Evolutionary conservation across 1,140 invertebrate species (phyloP), one percentile per base, ranked within the genome.

Genomic region (Drosophila subpulchrella): DNA sequence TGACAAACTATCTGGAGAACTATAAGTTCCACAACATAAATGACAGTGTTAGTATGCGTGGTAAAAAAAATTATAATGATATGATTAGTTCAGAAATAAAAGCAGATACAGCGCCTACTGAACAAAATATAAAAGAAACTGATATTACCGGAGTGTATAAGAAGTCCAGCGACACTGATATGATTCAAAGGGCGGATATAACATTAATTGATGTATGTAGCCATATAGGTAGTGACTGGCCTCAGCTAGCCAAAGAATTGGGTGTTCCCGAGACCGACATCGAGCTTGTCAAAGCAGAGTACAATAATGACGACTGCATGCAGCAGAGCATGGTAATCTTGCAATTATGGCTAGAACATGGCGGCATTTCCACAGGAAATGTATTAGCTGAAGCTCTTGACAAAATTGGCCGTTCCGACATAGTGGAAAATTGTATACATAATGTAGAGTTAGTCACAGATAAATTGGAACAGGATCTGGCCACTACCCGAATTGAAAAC

Each of bases 241-340:
- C 97, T 20, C 94, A 95, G 34, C 93, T 99, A 44, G 98, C 97
- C 0, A 94, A 94, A 63, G 96, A 97, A 91, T 92, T 99, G 56
- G 96, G 96, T 72, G 94, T 99, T 20, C 95, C 96, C 60, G 95
- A 97, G 36, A 95, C 95, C 34, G 97, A 98, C 81, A 96, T 98
- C 17, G 95, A 97, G 57, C 94, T 96, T 46, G 98, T 99, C 68
- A 96, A 97, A 92, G 94, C 95, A 24, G 96, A 98, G 81, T 96
- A 96, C 90, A 95, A 96, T 1, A 12, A 36, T 42, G 94, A 96
- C 56, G 97, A 96, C 70, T 94, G 95, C 0, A 94, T 96, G 0
- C 96, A 98, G 81, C 97, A 98, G 92, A 97, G 97, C 0, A 96
- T 97, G 62, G 95, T 97, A 0, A 98, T 99, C 97, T 94, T 99